Evolutionary conservation across 2,888 invertebrate genomes (phyloP).

Genomic region (Phyllotreta cruciferae): DNA sequence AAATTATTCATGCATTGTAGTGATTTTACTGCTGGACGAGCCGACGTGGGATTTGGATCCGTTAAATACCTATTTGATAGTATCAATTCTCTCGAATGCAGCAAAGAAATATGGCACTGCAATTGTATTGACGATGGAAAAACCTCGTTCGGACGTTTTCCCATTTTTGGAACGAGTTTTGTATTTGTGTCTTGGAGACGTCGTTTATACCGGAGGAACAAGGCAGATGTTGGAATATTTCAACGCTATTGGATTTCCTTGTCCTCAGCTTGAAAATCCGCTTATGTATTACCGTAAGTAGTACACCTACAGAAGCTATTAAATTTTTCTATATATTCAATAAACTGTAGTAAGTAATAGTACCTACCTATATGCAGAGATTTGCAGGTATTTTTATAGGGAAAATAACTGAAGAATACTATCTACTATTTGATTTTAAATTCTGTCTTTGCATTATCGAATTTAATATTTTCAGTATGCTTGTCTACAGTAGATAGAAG

Average conservation of each 20-base stretch:
- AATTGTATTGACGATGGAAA: constrained; percentile 90
- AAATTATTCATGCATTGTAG: constrained; percentile 61
- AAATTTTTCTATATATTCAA: not conserved
- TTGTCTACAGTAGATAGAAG: constrained; percentile 78
- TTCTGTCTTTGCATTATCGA: not conserved
- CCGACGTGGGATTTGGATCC: constrained; percentile 95
- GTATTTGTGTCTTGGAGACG: constrained; percentile 88
- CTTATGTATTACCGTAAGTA: constrained; percentile 95
- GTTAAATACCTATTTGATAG: constrained; percentile 91
- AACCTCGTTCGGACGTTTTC: constrained; percentile 93
- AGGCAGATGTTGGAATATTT: constrained; percentile 94
- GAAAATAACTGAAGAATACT: not conserved
- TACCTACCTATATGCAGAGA: too few species aligned
- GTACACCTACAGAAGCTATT: not conserved
- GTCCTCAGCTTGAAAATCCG: constrained; percentile 95
- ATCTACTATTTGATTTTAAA: too few species aligned
- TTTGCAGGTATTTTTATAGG: too few species aligned
- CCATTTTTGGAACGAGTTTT: constrained; percentile 93
- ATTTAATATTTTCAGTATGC: constrained; percentile 66
- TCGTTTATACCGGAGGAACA: constrained; percentile 91
- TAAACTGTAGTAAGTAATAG: not conserved
- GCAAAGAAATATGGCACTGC: constrained; percentile 91
- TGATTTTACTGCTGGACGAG: constrained; percentile 88
- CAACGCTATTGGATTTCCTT: constrained; percentile 93
- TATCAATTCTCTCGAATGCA: constrained; percentile 90